These are phyloP conservation scores for Drosophila grimshawi DNA, from an alignment of 1,140 invertebrate genomes.

Conservation along the genomic window DNA sequence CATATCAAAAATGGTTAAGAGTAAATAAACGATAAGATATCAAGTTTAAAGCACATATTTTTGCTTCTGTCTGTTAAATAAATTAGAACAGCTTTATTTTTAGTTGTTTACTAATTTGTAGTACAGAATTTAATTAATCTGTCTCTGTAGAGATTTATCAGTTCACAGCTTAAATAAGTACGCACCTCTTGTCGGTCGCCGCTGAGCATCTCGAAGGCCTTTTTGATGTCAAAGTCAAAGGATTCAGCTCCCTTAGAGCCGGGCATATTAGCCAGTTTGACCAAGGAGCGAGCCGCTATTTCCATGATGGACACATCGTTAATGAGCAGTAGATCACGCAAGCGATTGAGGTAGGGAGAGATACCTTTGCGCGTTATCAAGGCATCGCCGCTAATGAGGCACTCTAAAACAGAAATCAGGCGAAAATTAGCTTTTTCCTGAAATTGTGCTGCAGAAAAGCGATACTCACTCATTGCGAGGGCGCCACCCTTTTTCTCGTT, in stretches of 20 bases:
- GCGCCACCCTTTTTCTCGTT: slow-evolving; percentile 98
- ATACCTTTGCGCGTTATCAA: slow-evolving; percentile 95
- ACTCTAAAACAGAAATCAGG: slow-evolving; percentile 87
- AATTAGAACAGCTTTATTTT: no score
- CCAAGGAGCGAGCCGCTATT: slow-evolving; percentile 97
- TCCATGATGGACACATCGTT: slow-evolving; percentile 97
- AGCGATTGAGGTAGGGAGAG: slow-evolving; percentile 96
- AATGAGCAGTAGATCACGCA: slow-evolving; percentile 95
- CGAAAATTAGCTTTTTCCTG: neutral
- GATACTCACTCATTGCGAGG: slow-evolving; percentile 93
- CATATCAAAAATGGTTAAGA: neutral
- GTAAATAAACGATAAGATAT: no score
- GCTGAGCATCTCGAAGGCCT: slow-evolving; percentile 96
- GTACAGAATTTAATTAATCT: no score
- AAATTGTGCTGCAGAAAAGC: neutral
- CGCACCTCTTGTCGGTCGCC: slow-evolving; percentile 93
- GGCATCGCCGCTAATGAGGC: slow-evolving; percentile 95
- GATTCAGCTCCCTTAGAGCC: slow-evolving; percentile 97
- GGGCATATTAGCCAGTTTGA: slow-evolving; percentile 94
- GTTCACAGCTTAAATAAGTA: neutral
- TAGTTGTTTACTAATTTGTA: no score
- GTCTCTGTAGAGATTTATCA: no score
- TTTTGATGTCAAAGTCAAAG: slow-evolving; percentile 98
- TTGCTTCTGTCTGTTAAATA: no score
- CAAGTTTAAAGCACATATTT: no score